phyloP scores from a whole-genome alignment of 2,888 invertebrate species.

The Drosophila yooni region DNA sequence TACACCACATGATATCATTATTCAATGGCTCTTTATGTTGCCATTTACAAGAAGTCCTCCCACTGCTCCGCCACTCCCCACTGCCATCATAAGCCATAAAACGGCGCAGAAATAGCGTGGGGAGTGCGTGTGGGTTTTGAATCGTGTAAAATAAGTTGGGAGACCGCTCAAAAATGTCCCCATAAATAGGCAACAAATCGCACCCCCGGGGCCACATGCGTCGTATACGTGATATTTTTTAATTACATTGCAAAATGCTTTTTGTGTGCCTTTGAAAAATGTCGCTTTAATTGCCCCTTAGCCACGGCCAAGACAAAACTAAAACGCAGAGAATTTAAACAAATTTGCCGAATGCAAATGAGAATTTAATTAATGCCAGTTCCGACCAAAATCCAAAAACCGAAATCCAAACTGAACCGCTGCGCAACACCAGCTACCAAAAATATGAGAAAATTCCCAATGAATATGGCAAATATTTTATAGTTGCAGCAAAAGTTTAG shows the following conservation, averaged over 20 bases:
- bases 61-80: not conserved
- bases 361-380: constrained; percentile 67
- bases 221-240: constrained; percentile 77
- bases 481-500: constrained; percentile 62
- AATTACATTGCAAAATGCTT: constrained; percentile 66
- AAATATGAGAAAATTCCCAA: constrained; percentile 43
- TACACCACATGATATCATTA: constrained; percentile 28
- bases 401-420: constrained; percentile 8
- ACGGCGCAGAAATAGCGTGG: constrained; percentile 39
- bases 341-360: constrained; percentile 41
- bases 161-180: constrained; percentile 44
- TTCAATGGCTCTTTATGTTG: constrained; percentile 29
- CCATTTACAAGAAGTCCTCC: not conserved
- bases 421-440: constrained; percentile 7
- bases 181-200: constrained; percentile 72
- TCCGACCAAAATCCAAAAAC: constrained; percentile 20
- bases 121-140: constrained; percentile 49
- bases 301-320: constrained; percentile 22
- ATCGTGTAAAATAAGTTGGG: constrained; percentile 49
- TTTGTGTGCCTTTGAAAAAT: constrained; percentile 58
- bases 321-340: constrained; percentile 28
- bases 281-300: constrained; percentile 60
- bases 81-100: constrained; percentile 42
- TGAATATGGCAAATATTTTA: constrained; percentile 67
- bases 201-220: constrained; percentile 70